phyloP scores from a whole-genome alignment of 2,888 invertebrate species.

The Thereva unica region DNA sequence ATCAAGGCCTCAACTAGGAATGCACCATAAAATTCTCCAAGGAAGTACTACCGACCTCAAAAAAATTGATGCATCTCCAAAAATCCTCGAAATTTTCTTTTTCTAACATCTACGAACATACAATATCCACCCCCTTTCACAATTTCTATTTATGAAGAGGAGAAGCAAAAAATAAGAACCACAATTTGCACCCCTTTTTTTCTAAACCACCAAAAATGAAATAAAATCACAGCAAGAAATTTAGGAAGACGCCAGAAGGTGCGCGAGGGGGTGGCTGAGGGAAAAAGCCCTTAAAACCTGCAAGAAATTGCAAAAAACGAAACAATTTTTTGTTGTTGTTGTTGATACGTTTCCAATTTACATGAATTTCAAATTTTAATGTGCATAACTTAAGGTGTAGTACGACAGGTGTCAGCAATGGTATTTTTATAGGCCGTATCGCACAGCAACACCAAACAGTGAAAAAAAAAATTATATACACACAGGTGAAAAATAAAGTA shows the following conservation, averaged over 20 bases:
- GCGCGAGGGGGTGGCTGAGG: not conserved
- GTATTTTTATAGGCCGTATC: constrained; percentile 28
- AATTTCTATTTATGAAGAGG: too few species aligned
- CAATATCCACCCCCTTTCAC: too few species aligned
- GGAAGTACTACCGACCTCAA: too few species aligned
- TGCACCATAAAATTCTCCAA: too few species aligned
- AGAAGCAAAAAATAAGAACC: too few species aligned
- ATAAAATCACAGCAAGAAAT: not conserved
- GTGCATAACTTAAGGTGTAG: constrained; percentile 19
- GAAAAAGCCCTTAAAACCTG: constrained; percentile 2
- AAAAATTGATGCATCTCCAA: too few species aligned
- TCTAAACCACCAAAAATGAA: not conserved
- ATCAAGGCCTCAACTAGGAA: too few species aligned
- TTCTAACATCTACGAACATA: too few species aligned
- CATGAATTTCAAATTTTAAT: constrained; percentile 32
- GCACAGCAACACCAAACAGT: not conserved
- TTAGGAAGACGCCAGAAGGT: not conserved
- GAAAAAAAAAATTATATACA: too few species aligned
- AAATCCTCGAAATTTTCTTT: too few species aligned
- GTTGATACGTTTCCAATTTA: constrained; percentile 7
- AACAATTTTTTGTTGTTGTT: not conserved
- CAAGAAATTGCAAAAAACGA: not conserved
- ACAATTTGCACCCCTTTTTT: too few species aligned
- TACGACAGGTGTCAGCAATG: constrained; percentile 36
- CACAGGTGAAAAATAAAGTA: too few species aligned